Base-by-base conservation (phyloP, 2,113 vertebrate genomes). In the Emydocephalus ijimae region DNA sequence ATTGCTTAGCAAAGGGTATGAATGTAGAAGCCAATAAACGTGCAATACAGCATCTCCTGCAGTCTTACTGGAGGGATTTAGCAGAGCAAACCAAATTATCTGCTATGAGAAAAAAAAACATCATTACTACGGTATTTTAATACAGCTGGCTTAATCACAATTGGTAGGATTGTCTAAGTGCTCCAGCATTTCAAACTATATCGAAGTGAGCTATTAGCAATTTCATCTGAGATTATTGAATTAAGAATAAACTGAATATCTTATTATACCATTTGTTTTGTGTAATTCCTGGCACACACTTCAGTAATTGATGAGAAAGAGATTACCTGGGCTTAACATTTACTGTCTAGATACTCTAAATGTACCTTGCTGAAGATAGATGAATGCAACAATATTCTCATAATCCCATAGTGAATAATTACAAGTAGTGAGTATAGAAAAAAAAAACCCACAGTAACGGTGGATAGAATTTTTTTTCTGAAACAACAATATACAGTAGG, bases 251-350 rank as follows among this genome's bases (percentile, higher is more conserved):
- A 20, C 57, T 57, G 56, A 90, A 94, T 88, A 21, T 90, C 69
- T 93, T 69, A 89, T 55, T 94, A 92, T 29, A 57, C 50, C 91
- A 0, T 90, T 95, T 94, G 93, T 88, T 92, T 85, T 94, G 50
- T 95, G 55, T 21, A 43, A 15, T 61, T 90, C 91, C 95, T 95
- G 91, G 61, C 61, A 93, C 45, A 87, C 24, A 64, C 0, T 24
- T 96, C 91, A 96, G 94, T 96, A 96, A 95, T 93, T 92, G 61
- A 96, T 88, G 23, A 87, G 0, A 14, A 52, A 59, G 93, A 95
- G 92, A 94, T 52, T 91, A 87, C 48, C 2, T 18, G 52, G 57
- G 85, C 92, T 95, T 94, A 97, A 96, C 96, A 95, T 94, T 92
- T 91, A 95, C 93, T 94, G 94, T 89, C 88, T 90, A 88, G 89